These are phyloP conservation scores for Linnaemya vulpina DNA, from an alignment of 2,888 invertebrate species.

Conservation along the genomic window DNA sequence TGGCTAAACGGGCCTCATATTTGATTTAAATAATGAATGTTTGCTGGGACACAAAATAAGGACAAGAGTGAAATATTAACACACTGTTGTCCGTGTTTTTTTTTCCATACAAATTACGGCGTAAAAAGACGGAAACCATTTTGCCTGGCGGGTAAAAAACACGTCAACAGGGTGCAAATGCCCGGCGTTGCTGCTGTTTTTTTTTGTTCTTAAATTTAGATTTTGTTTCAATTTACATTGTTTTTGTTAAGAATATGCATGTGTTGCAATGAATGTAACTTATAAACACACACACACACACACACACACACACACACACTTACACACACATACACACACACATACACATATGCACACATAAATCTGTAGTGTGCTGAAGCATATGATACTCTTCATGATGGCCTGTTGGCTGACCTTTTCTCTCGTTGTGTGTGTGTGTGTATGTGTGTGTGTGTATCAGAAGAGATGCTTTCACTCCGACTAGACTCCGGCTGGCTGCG, in stretches of 20 bases:
- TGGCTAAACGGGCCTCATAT: too few relatives aligned
- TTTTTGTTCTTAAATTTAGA: too few relatives aligned
- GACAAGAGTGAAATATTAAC: slow-evolving; percentile 61
- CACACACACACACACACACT: neutral
- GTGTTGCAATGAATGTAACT: slow-evolving; percentile 2
- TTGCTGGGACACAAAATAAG: slow-evolving; percentile 34
- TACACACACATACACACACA: slow-evolving; percentile 26
- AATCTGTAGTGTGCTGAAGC: neutral
- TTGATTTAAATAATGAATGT: neutral
- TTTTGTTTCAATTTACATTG: slow-evolving; percentile 39
- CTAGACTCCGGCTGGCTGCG: slow-evolving; percentile 54
- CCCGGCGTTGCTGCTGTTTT: slow-evolving; percentile 34
- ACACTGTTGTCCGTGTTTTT: slow-evolving; percentile 8
- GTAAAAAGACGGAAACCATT: slow-evolving; percentile 79
- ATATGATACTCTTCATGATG: slow-evolving; percentile 63
- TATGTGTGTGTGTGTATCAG: slow-evolving; percentile 13
- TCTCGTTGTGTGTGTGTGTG: slow-evolving; percentile 16
- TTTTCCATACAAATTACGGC: slow-evolving; percentile 53
- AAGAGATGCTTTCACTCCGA: slow-evolving; percentile 41
- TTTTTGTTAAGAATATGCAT: slow-evolving; percentile 38
- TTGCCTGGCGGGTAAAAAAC: slow-evolving; percentile 71
- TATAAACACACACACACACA: slow-evolving; percentile 30
- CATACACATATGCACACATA: neutral
- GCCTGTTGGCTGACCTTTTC: slow-evolving; percentile 68
- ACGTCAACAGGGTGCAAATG: slow-evolving; percentile 59